These are phyloP conservation scores for Tenthredo mesomela DNA, from an alignment of 2,888 invertebrate species.

Conservation along the genomic window DNA sequence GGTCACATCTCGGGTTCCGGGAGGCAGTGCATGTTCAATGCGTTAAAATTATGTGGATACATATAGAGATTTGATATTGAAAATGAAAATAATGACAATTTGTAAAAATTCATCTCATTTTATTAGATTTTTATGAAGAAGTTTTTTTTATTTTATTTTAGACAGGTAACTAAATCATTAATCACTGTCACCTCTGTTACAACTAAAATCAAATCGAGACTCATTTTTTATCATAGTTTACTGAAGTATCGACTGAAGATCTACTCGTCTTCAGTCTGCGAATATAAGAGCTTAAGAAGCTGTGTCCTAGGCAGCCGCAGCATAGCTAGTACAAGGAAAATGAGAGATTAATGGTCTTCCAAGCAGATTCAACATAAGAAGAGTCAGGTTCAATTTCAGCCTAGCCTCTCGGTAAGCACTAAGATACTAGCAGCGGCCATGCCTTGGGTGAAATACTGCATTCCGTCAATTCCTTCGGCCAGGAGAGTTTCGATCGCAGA, in stretches of 20 bases:
- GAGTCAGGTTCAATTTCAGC: background rate
- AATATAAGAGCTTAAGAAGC: background rate
- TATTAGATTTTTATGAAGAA: background rate
- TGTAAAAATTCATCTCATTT: background rate
- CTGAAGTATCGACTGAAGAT: background rate
- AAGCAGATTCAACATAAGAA: background rate
- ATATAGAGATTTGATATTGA: background rate
- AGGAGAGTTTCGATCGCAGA: background rate
- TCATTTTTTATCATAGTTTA: background rate
- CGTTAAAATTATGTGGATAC: background rate
- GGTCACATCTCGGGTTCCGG: background rate
- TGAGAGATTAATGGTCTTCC: background rate
- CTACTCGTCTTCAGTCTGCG: background rate
- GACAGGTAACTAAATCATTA: background rate
- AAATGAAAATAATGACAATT: background rate
- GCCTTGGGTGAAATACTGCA: background rate
- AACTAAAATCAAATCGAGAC: background rate
- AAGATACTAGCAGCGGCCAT: background rate
- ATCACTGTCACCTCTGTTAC: background rate
- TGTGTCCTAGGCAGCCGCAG: too few species aligned
- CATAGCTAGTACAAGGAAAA: background rate
- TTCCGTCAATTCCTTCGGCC: background rate
- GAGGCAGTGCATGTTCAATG: background rate
- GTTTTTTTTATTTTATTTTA: background rate
- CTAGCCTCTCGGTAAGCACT: background rate